Conservation (phyloP, 2,888 invertebrate species). For the Allacma fusca region DNA sequence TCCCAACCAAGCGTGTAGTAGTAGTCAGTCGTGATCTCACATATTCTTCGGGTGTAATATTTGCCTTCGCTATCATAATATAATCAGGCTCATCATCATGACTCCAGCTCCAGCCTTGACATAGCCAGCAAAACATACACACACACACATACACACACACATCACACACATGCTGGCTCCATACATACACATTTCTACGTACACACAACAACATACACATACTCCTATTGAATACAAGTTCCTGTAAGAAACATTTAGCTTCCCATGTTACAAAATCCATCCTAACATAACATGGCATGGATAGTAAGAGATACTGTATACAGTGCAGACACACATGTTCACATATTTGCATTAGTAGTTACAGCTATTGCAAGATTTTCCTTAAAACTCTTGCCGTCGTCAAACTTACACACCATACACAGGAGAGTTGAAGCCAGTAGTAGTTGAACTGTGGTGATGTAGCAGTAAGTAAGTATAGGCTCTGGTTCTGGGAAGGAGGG, state of each 20-base stretch:
- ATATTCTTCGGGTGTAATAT: slow-evolving; percentile 9
- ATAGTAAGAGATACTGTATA: too few species aligned
- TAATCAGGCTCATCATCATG: slow-evolving; percentile 33
- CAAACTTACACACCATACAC: too few species aligned
- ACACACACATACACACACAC: neutral
- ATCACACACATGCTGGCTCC: neutral
- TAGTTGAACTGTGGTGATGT: too few species aligned
- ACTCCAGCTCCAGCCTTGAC: slow-evolving; percentile 9
- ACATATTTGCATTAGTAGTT: too few species aligned
- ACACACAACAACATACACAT: neutral
- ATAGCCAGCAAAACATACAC: neutral
- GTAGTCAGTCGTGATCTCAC: slow-evolving; percentile 19
- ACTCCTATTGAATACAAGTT: too few species aligned
- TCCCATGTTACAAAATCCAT: too few species aligned
- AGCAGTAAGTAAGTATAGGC: neutral
- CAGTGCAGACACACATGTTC: too few species aligned
- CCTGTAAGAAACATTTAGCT: too few species aligned
- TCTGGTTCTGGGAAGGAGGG: neutral
- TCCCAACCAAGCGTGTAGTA: neutral
- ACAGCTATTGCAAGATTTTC: too few species aligned
- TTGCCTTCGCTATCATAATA: slow-evolving; percentile 17
- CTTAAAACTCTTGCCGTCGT: too few species aligned
- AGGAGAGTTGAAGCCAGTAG: too few species aligned
- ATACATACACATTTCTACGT: neutral
- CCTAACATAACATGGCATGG: too few species aligned